phyloP scores from a whole-genome alignment of 2,113 vertebrate genomes.

The Rhadina sibilatrix region DNA sequence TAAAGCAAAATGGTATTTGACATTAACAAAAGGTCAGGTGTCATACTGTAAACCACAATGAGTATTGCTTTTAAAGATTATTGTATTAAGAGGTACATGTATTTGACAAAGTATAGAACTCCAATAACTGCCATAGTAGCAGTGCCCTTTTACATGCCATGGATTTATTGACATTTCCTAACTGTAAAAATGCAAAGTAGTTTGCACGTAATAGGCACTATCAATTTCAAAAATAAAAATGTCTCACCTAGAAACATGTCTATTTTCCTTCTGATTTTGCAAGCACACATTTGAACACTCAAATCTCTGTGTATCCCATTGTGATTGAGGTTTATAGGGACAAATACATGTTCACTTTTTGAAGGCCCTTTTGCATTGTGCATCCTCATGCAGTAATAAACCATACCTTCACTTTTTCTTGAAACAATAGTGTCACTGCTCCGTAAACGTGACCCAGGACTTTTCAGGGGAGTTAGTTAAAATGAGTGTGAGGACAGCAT shows the following conservation, averaged over 20 bases:
- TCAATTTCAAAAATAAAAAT: slow-evolving; percentile 55
- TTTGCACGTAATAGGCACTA: slow-evolving; percentile 18
- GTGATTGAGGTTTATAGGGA: background rate
- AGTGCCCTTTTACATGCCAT: slow-evolving; percentile 70
- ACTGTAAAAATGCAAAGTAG: slow-evolving; percentile 64
- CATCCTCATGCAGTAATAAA: background rate
- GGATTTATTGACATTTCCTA: slow-evolving; percentile 75
- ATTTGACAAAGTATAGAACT: slow-evolving; percentile 79
- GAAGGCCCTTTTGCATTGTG: background rate
- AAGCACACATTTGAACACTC: background rate
- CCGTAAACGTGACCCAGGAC: background rate
- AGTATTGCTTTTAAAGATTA: slow-evolving; percentile 76
- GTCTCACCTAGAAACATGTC: background rate
- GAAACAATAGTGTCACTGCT: background rate
- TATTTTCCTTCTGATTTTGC: background rate
- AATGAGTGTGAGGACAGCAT: background rate
- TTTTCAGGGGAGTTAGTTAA: background rate
- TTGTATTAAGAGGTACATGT: slow-evolving; percentile 77
- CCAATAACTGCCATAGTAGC: slow-evolving; percentile 65
- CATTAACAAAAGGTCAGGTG: slow-evolving; percentile 79
- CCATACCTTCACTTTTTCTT: background rate
- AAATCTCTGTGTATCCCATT: background rate
- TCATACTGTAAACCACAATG: slow-evolving; percentile 71
- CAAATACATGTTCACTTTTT: background rate
- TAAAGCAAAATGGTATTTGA: slow-evolving; percentile 72